A percentile compares a stretch with the other conserved stretches of the same genome.
Conservation (phyloP, 2,113 vertebrate species). For the Paracanthobrama guichenoti region DNA sequence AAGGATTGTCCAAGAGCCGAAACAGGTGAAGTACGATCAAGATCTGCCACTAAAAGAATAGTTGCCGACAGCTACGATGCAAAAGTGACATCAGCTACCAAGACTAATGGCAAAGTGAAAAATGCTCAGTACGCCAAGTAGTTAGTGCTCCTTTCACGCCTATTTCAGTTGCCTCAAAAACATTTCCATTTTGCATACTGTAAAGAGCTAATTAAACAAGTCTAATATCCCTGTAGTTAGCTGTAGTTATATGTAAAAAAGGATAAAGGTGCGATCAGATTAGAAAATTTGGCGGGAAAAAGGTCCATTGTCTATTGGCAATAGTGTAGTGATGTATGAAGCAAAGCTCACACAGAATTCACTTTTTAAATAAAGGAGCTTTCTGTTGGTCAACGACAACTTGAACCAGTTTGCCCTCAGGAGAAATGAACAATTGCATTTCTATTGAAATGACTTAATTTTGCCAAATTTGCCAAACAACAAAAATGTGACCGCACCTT, state of each 20-base stretch:
- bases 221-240: not conserved
- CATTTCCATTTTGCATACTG: not conserved
- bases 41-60: slow-evolving; percentile 64
- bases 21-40: slow-evolving; percentile 56
- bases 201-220: slow-evolving; percentile 16
- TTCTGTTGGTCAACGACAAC: not conserved
- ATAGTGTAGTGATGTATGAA: too few relatives aligned
- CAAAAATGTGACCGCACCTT: not conserved
- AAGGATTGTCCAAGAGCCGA: slow-evolving; percentile 69
- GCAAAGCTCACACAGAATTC: too few relatives aligned
- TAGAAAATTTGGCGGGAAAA: not conserved
- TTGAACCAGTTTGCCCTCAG: not conserved
- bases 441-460: not conserved
- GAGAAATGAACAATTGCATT: not conserved
- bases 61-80: slow-evolving; percentile 63
- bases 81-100: slow-evolving; percentile 63
- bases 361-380: not conserved
- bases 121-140: slow-evolving; percentile 74
- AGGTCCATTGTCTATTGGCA: not conserved
- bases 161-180: slow-evolving; percentile 1
- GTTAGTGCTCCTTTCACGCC: slow-evolving; percentile 35
- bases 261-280: not conserved
- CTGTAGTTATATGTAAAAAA: not conserved
- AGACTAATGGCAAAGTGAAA: slow-evolving; percentile 71
- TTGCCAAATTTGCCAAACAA: not conserved